Percentiles rank a stretch among this genome's conserved stretches.
Conservation (phyloP, 2,888 invertebrate genomes). For the Thera britannica region DNA sequence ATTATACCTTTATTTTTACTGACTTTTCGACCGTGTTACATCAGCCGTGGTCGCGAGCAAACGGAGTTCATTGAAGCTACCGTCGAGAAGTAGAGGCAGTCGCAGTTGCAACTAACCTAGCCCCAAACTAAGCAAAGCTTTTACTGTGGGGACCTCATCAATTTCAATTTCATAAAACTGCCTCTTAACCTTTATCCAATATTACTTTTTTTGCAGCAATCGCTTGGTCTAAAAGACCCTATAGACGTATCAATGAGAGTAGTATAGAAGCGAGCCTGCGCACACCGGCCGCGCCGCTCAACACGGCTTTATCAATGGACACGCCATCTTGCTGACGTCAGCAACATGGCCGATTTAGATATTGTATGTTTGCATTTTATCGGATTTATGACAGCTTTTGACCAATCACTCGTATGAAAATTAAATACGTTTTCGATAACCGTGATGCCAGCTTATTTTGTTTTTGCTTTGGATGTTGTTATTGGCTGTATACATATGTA, state of each 20-base stretch:
- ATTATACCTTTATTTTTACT: too few species aligned
- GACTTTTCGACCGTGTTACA: too few species aligned
- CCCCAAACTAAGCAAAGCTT: too few species aligned
- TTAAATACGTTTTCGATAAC: constrained; percentile 15
- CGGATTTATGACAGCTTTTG: constrained; percentile 55
- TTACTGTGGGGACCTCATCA: too few species aligned
- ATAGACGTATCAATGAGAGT: constrained; percentile 75
- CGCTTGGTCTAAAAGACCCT: constrained; percentile 43
- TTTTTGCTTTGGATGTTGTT: too few species aligned
- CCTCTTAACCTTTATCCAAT: too few species aligned
- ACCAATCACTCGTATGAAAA: constrained; percentile 36
- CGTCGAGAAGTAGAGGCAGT: too few species aligned
- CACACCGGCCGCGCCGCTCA: constrained; percentile 51
- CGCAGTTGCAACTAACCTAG: too few species aligned
- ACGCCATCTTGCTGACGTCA: constrained; percentile 80
- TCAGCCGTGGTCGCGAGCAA: too few species aligned
- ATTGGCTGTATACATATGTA: too few species aligned
- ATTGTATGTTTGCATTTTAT: constrained; percentile 73
- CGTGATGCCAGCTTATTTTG: neutral
- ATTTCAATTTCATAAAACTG: too few species aligned
- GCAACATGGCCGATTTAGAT: constrained; percentile 59
- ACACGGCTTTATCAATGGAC: constrained; percentile 76
- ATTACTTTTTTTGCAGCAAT: neutral
- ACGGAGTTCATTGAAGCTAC: too few species aligned
- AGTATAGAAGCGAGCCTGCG: constrained; percentile 61